A percentile compares a stretch with the other conserved stretches of the same genome.
Conservation (phyloP, 92 coral and sea anemone species). For the Bergia puertoricense region DNA sequence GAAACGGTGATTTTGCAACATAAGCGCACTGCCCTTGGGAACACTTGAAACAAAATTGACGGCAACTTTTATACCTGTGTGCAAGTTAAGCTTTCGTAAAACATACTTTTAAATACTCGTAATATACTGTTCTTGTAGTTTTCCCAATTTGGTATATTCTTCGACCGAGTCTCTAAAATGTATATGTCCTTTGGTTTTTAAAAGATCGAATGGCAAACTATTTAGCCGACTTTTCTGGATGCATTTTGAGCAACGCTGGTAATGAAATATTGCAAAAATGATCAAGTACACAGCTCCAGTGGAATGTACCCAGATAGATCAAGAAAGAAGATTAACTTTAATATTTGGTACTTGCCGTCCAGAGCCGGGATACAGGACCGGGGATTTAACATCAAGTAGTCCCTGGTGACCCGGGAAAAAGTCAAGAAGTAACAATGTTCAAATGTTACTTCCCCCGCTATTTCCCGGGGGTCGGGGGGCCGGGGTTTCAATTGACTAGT, state of each 20-base stretch:
- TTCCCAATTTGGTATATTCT: conserved; percentile 9
- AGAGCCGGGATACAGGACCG: background rate
- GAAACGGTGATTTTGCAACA: conserved; percentile 25
- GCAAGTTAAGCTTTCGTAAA: background rate
- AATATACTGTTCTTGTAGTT: conserved; percentile 17
- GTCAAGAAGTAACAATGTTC: no score
- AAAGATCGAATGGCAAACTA: conserved; percentile 6
- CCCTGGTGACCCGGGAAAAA: background rate
- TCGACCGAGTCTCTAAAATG: background rate
- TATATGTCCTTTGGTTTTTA: conserved; percentile 11
- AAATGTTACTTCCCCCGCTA: no score
- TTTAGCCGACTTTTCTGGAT: conserved; percentile 9
- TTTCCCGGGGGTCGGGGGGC: no score
- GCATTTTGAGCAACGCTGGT: conserved; percentile 23
- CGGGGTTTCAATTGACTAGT: no score
- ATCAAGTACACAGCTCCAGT: conserved; percentile 11
- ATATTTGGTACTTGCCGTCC: background rate
- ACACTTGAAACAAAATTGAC: no score
- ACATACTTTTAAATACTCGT: conserved; percentile 9
- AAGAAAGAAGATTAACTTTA: conserved; percentile 23
- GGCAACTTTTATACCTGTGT: background rate
- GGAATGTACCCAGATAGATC: conserved; percentile 25
- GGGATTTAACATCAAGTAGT: conserved; percentile 29
- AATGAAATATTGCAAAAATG: conserved; percentile 7
- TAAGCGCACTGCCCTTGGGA: background rate